Evolutionary conservation across 2,113 vertebrate species (phyloP), one percentile per base, ranked within the genome.

Genomic region (Nesoenas mayeri): DNA sequence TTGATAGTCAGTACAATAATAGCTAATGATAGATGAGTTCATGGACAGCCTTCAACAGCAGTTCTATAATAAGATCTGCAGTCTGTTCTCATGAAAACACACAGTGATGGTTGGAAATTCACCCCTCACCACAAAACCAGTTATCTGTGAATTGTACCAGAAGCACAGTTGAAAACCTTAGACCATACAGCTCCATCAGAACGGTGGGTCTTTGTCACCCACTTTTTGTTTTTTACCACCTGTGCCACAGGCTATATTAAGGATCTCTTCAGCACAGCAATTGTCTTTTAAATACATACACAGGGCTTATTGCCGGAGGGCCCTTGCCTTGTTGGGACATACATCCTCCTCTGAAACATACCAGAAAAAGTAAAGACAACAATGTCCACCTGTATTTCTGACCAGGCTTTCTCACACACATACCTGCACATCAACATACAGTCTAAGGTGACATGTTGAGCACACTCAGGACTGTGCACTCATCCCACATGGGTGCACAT

Each of bases 161-260:
- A 89, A 82, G 54, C 8, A 82, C 36, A 90, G n/a, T 26, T 74
- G 81, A 94, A 85, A 91, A 74, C 40, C 79, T 85, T 1, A 64
- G 19, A 57, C 15, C 0, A 0, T 12, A 38, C 22, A 85, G 38
- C 58, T 79, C 36, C 32, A 62, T 22, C n/a, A 66, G 31, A 85
- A 90, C 61, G 77, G 66, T 36, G 38, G 34, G 36, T 67, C 70
- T 92, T 82, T 86, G 64, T 67, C 72, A 77, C 53, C 4, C 9
- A 62, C 36, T 40, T 84, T 87, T 72, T 91, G 26, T 79, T 91
- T 75, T 51, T 5, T 72, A 8, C 22, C 29, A 25, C 72, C 62
- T 57, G 36, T 54, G 56, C 34, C 38, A 86, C 12, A 74, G 14
- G 16, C 62, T 61, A 3, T 44, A 65, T 40, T 40, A 82, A 72